phyloP scores from a whole-genome alignment of 2,888 invertebrate genomes.

The Carterocephalus palaemon region DNA sequence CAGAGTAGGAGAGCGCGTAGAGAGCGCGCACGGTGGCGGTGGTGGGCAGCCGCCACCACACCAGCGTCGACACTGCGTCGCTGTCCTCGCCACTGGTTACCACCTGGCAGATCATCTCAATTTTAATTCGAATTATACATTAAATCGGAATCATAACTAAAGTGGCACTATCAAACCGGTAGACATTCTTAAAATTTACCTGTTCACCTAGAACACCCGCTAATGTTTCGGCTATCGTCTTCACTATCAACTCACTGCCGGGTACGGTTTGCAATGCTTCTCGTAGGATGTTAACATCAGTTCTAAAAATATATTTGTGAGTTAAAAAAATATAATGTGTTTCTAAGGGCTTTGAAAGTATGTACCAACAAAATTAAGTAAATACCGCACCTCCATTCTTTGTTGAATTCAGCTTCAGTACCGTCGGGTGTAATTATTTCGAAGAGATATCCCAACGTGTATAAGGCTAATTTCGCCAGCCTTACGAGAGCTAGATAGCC shows the following conservation, averaged over 20 bases:
- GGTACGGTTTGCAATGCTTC: slow-evolving; percentile 92
- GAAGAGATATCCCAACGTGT: slow-evolving; percentile 90
- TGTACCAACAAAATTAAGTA: too few relatives aligned
- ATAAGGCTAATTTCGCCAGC: slow-evolving; percentile 92
- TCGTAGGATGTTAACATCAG: slow-evolving; percentile 82
- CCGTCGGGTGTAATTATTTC: slow-evolving; percentile 79
- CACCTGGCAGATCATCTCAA: slow-evolving; percentile 44
- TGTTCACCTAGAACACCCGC: slow-evolving; percentile 90
- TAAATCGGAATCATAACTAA: slow-evolving; percentile 6
- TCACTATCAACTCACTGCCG: slow-evolving; percentile 90
- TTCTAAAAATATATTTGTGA: slow-evolving; percentile 46
- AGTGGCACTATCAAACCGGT: neutral
- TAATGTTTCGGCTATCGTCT: slow-evolving; percentile 89
- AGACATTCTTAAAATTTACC: slow-evolving; percentile 52
- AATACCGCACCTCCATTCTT: slow-evolving; percentile 60
- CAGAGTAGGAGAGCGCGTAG: slow-evolving; percentile 61
- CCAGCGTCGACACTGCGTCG: slow-evolving; percentile 59
- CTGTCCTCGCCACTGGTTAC: slow-evolving; percentile 60
- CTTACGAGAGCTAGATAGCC: slow-evolving; percentile 93
- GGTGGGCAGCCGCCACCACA: slow-evolving; percentile 71
- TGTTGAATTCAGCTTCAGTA: slow-evolving; percentile 61
- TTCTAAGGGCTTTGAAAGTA: too few relatives aligned
- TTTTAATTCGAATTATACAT: slow-evolving; percentile 20
- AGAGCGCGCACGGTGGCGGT: slow-evolving; percentile 66
- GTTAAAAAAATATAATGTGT: neutral